Evolutionary conservation across 2,113 vertebrate species (phyloP), one percentile per base, ranked within the genome.

Genomic region (Procapra przewalskii): DNA sequence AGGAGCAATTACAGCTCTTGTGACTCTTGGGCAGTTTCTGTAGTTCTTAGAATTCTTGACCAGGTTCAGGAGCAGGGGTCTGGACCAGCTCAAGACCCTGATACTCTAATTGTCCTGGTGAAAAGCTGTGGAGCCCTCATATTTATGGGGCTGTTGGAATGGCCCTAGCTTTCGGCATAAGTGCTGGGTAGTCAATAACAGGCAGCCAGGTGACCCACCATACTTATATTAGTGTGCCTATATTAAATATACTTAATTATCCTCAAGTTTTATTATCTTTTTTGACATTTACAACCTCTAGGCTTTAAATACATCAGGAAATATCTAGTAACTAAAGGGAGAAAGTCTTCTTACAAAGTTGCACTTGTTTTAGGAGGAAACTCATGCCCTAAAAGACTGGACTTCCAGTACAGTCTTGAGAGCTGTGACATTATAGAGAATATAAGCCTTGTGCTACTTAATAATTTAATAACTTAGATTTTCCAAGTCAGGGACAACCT

Each of bases 381-480:
- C 29, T 31, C 36, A 14, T 6, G 5, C 6, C 13, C 33, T 87
- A 9, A 94, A 59, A 75, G 57, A 85, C n/a, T 71, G n/a, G n/a
- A 71, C 36, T 62, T 86, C 80, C 54, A 90, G 3, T 36, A 27
- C 3, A 48, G 2, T 80, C 5, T 80, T 88, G 52, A 96, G 27
- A 92, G 29, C n/a, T 94, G 40, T 64, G n/a, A 95, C 87, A 67
- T 91, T 84, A 55, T 45, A 91, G 29, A 36, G 40, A 83, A 50
- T 71, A 5, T 54, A 95, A 93, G 29, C 83, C 25, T 87, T 79
- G 64, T 96, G 52, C 13, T 88, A 11, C 75, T 97, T 67, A 90
- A 88, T 95, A 94, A 97, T 90, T 97, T 64, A 96, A 86, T 84
- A 95, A 54, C 94, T 83, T 60, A 62, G 57, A 94, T 96, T 93